Evolutionary conservation across 2,888 invertebrate genomes (phyloP).

Genomic region (Eueremaeus valkanovi): DNA sequence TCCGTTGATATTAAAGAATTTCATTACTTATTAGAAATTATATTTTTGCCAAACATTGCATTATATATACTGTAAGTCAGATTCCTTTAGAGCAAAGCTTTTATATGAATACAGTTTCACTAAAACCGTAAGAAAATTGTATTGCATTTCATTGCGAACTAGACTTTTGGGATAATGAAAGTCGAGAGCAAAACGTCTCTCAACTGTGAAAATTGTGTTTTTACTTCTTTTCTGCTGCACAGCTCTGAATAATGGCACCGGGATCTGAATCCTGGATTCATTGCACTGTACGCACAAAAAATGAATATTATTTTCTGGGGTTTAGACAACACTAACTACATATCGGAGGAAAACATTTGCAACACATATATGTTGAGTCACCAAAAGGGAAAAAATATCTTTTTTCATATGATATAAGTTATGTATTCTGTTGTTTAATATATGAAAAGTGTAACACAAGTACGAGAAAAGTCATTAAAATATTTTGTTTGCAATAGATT

Average conservation of each 20-base stretch:
- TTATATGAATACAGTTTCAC: too few species aligned
- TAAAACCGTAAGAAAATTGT: too few species aligned
- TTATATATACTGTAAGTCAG: too few species aligned
- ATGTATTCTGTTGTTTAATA: not conserved
- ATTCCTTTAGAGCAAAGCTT: too few species aligned
- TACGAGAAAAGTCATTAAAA: constrained; percentile 10
- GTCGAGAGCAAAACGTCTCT: not conserved
- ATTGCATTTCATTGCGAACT: not conserved
- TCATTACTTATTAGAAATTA: too few species aligned
- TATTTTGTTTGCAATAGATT: not conserved
- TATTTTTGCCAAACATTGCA: too few species aligned
- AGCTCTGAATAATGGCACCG: not conserved
- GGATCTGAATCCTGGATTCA: too few species aligned
- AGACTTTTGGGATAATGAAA: not conserved
- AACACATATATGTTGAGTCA: not conserved
- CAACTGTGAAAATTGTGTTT: not conserved
- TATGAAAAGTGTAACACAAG: not conserved
- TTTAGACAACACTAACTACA: not conserved
- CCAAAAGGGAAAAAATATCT: not conserved
- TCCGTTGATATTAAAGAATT: too few species aligned
- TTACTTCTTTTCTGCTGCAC: not conserved
- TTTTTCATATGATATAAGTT: not conserved
- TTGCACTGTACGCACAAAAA: not conserved
- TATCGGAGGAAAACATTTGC: not conserved
- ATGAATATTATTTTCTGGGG: not conserved